A percentile compares a stretch with the other conserved stretches of the same genome.
Conservation (phyloP, 2,888 invertebrate genomes). For the Chrysolina haemoptera region DNA sequence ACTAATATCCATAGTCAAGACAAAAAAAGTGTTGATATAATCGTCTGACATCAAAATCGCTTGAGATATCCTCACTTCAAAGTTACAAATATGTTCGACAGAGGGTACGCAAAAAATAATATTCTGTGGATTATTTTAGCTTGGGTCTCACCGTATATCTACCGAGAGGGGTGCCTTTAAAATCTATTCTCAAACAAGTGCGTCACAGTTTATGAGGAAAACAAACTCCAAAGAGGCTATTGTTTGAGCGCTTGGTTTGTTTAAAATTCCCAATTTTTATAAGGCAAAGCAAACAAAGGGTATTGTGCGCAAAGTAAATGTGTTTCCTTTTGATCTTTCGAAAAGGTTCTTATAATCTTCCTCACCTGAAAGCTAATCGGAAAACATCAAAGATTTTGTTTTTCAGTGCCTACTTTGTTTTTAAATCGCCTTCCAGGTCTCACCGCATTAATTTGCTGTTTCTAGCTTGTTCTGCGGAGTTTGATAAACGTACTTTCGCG, state of each 20-base stretch:
- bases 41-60: too few species aligned
- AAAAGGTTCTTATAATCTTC: constrained; percentile 40
- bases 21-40: too few species aligned
- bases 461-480: not conserved
- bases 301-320: constrained; percentile 39
- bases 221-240: constrained; percentile 27
- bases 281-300: constrained; percentile 39
- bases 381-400: constrained; percentile 42
- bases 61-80: too few species aligned
- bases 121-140: not conserved
- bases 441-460: constrained; percentile 21
- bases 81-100: too few species aligned
- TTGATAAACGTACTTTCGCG: not conserved
- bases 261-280: constrained; percentile 42
- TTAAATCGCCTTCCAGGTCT: constrained; percentile 25
- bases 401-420: constrained; percentile 37
- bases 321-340: constrained; percentile 44
- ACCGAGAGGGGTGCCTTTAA: constrained; percentile 7
- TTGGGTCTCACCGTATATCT: not conserved
- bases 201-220: constrained; percentile 23
- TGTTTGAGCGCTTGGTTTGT: constrained; percentile 25
- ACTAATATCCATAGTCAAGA: too few species aligned
- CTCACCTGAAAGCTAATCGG: constrained; percentile 42
- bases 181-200: constrained; percentile 20
- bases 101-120: too few species aligned